Conservation (phyloP, 2,888 invertebrate genomes). For the Noctua fimbriata region DNA sequence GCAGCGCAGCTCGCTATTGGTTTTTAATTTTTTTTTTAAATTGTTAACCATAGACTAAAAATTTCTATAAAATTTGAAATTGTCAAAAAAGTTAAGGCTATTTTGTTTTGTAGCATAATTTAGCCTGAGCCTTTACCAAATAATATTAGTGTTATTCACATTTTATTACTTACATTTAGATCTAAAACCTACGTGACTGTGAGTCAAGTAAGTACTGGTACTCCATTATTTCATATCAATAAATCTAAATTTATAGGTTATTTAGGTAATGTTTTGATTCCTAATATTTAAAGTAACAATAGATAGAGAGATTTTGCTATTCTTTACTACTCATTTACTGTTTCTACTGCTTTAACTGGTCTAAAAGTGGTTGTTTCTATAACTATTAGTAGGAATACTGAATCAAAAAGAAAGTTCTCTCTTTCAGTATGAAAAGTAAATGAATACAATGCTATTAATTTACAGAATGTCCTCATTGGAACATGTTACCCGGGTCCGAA, state of each 20-base stretch:
- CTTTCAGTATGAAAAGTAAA: background rate
- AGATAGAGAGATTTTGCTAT: background rate
- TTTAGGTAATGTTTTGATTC: slow-evolving; percentile 36
- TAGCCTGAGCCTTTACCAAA: background rate
- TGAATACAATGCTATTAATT: background rate
- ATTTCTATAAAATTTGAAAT: background rate
- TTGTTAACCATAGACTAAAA: background rate
- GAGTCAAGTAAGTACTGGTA: slow-evolving; percentile 8
- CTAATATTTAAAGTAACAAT: background rate
- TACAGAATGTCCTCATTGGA: slow-evolving; percentile 73
- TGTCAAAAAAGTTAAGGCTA: background rate
- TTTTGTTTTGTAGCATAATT: background rate
- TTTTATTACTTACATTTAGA: background rate
- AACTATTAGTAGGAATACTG: no score
- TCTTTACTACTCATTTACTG: background rate
- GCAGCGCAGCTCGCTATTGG: background rate
- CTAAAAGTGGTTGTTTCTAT: background rate
- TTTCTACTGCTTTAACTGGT: background rate
- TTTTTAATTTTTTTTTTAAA: no score
- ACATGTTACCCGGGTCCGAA: slow-evolving; percentile 92
- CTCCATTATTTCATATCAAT: background rate
- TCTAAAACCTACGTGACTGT: background rate
- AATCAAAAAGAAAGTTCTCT: background rate
- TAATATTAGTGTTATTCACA: background rate
- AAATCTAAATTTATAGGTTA: slow-evolving; percentile 35